Conservation (phyloP, 2,888 invertebrate genomes). For the Caenorhabditis sulstoni region DNA sequence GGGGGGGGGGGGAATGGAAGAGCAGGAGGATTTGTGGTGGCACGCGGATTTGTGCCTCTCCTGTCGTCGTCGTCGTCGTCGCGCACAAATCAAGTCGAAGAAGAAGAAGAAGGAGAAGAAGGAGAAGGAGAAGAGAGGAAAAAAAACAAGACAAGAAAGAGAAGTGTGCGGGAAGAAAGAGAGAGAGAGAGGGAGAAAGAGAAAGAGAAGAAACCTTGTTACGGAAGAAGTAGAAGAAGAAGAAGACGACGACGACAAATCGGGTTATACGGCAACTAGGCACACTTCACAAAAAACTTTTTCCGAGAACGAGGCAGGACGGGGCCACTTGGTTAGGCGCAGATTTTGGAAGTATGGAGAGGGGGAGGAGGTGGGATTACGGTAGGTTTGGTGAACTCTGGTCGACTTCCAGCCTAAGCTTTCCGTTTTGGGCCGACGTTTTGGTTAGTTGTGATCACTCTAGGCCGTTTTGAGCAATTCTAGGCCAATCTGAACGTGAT, state of each 20-base stretch:
- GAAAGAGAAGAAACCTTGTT: slow-evolving; percentile 48
- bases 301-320: too few relatives aligned
- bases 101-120: background rate
- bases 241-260: slow-evolving; percentile 46
- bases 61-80: slow-evolving; percentile 14
- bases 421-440: too few relatives aligned
- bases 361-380: slow-evolving; percentile 4
- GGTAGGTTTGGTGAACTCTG: too few relatives aligned
- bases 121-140: slow-evolving; percentile 3
- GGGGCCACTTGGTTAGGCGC: too few relatives aligned
- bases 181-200: slow-evolving; percentile 45
- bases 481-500: too few relatives aligned
- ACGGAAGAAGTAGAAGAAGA: slow-evolving; percentile 25
- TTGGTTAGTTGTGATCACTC: too few relatives aligned
- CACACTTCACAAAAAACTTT: slow-evolving; percentile 46
- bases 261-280: slow-evolving; percentile 32
- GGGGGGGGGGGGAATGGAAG: background rate
- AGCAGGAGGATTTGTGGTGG: background rate
- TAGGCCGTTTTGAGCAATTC: too few relatives aligned
- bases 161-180: slow-evolving; percentile 21
- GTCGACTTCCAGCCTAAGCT: too few relatives aligned
- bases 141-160: slow-evolving; percentile 31
- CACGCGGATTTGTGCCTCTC: background rate
- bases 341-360: slow-evolving; percentile 19
- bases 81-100: slow-evolving; percentile 27